These are phyloP conservation scores for Falco concolor DNA, from an alignment of 2,797 vertebrate genomes.

Conservation along the genomic window DNA sequence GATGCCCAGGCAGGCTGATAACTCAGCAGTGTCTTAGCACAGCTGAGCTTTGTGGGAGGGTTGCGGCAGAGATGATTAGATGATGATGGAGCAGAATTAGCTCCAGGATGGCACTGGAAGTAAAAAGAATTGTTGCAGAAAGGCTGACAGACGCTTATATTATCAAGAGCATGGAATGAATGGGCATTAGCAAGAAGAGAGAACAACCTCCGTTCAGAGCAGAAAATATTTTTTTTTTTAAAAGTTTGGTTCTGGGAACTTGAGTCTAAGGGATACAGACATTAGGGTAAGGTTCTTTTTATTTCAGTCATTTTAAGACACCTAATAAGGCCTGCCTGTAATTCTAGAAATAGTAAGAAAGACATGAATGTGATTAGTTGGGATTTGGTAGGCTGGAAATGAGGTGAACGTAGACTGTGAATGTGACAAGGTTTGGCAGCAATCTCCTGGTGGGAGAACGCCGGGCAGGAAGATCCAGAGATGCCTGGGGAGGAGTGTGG, in stretches of 20 bases:
- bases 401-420: rapidly evolving
- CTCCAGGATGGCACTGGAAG: neutral
- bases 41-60: neutral
- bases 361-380: neutral
- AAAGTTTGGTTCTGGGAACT: neutral
- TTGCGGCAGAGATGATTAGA: neutral
- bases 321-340: neutral
- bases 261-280: neutral
- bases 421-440: neutral
- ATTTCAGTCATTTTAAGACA: neutral
- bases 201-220: rapidly evolving
- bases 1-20: neutral
- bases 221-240: neutral
- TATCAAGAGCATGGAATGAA: neutral
- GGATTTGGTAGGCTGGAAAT: neutral
- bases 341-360: neutral
- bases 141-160: neutral
- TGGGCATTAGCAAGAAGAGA: neutral
- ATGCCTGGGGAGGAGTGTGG: neutral
- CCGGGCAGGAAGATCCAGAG: neutral
- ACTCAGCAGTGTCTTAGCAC: neutral
- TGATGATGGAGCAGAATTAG: neutral
- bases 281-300: neutral
- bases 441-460: neutral
- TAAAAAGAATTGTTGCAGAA: neutral